Base-by-base conservation (phyloP, 2,888 invertebrate species). In the Leuctra nigra region DNA sequence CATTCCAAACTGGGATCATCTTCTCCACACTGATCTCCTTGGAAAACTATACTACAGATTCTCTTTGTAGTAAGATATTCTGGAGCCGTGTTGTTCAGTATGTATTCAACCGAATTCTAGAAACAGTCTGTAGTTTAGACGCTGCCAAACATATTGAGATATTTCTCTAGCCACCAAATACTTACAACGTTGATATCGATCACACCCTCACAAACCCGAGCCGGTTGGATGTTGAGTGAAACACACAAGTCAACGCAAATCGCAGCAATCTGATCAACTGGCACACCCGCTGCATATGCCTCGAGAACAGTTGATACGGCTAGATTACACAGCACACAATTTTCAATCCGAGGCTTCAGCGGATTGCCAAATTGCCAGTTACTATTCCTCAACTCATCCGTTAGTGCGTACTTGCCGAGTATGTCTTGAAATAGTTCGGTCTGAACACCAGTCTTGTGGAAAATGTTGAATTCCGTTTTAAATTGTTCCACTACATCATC, bases 141-240 rank as follows among this genome's bases (percentile, higher is more conserved):
- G 29, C 11, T 6, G 29, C 11, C 23, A 22, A 39, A 44, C 18
- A 4, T 41, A 14, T 41, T 41, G 11, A 18, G 23, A n/a, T 14
- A 14, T 47, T 18, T 23, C 1, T 7, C 16, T 18, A 18, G 20
- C 6, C 6, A 29, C 6, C 7, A 7, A 29, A 6, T 18, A 44
- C 75, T 71, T 73, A 86, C 86, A 69, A 79, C 66, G 66, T 86
- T 83, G 4, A 79, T 69, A 33, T 73, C 71, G 4, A 85, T 69
- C 22, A 81, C 70, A 13, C 83, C 83, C 0, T 68, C 64, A 64
- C 89, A 89, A 6, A 87, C 81, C n/a, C 70, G 69, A 4, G 73
- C 68, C 1, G 74, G 73, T 65, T 83, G 78, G 11, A 87, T 73
- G 1, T 81, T 74, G 2, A 86, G 65, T 1, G 69, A 63, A 1